Percentiles rank a stretch among this genome's conserved stretches.
Evolutionary conservation across 2,797 vertebrate genomes (phyloP).

Genomic region (Lepilemur septentrionalis): DNA sequence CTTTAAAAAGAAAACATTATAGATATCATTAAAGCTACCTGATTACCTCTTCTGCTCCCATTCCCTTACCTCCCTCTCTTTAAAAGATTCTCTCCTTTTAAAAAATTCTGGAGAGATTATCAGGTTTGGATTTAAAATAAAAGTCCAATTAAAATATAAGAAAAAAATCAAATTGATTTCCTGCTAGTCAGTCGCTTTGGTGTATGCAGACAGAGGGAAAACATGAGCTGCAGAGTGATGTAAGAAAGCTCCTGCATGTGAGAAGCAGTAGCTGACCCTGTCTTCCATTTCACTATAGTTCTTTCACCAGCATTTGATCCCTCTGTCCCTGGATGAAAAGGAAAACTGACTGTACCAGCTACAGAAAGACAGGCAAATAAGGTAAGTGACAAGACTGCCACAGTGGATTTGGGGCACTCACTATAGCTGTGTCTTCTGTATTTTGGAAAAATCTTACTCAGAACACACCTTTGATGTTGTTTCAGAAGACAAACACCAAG

Average conservation of each 20-base stretch:
- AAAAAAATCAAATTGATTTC: not conserved
- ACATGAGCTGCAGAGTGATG: fast-evolving
- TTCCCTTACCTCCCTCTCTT: not conserved
- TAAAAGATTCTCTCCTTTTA: not conserved
- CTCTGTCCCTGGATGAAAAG: not conserved
- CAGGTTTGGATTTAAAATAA: not conserved
- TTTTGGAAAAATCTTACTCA: not conserved
- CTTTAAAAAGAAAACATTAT: not conserved
- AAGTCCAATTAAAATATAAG: not conserved
- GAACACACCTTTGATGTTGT: not conserved
- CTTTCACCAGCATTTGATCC: too few species aligned
- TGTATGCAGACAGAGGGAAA: not conserved
- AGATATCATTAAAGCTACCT: not conserved
- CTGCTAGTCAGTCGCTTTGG: not conserved
- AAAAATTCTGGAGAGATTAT: not conserved
- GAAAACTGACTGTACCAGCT: not conserved
- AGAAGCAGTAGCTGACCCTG: fast-evolving
- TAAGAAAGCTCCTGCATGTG: fast-evolving
- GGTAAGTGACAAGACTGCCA: fast-evolving
- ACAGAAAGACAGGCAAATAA: not conserved
- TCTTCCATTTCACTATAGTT: not conserved
- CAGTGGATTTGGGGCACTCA: fast-evolving
- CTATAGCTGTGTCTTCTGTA: not conserved
- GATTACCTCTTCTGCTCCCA: not conserved
- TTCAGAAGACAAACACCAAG: not conserved